Evolutionary conservation across 2,113 vertebrate genomes (phyloP).

Genomic region (Otus sunia): DNA sequence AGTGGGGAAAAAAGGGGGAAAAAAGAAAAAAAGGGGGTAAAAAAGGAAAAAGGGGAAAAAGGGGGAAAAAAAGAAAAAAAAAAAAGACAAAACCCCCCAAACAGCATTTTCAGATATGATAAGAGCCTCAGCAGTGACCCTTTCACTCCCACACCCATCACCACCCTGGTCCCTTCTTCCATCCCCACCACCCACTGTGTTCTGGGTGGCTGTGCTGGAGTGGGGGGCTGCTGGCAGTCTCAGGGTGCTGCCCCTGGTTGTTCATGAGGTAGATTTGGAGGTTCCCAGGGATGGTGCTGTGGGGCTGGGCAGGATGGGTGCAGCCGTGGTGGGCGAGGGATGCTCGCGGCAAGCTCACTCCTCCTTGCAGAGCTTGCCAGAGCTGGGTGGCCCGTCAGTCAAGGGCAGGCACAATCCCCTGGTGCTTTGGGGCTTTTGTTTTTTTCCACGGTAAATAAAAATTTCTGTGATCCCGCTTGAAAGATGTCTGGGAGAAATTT

Average conservation of each 20-base stretch:
- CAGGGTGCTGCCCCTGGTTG: neutral
- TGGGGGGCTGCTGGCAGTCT: too few species aligned
- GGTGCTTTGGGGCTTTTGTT: neutral
- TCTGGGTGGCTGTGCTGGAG: rapidly evolving
- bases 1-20: rapidly evolving
- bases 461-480: neutral
- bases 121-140: neutral
- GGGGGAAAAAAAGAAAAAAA: rapidly evolving
- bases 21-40: rapidly evolving
- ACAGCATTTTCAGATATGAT: neutral
- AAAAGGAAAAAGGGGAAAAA: neutral
- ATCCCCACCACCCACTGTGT: rapidly evolving
- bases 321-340: neutral
- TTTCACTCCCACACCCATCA: neutral
- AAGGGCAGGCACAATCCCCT: neutral
- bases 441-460: neutral
- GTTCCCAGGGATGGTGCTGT: neutral
- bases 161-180: rapidly evolving
- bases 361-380: neutral
- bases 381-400: neutral
- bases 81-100: too few species aligned
- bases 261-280: rapidly evolving
- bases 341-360: rapidly evolving
- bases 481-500: conserved; percentile 30
- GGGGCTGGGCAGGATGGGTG: neutral